These are phyloP conservation scores for Melieria omissa DNA, from an alignment of 2,888 invertebrate species.

Conservation along the genomic window DNA sequence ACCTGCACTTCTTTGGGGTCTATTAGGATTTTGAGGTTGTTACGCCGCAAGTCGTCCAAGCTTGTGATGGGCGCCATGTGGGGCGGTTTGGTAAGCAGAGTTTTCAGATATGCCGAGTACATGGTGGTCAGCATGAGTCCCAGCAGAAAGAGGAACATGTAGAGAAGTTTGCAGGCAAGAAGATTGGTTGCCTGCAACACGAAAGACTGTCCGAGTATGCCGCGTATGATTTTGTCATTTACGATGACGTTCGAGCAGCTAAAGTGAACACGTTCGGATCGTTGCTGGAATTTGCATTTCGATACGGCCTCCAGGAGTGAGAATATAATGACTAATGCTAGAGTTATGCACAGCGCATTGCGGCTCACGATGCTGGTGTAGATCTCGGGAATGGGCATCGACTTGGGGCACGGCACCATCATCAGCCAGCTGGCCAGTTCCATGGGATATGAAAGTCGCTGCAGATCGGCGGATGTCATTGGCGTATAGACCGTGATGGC, in stretches of 20 bases:
- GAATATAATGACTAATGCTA: conserved; percentile 13
- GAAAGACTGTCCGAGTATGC: conserved; percentile 51
- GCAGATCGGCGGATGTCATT: background rate
- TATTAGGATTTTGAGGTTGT: too few species aligned
- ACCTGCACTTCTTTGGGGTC: too few species aligned
- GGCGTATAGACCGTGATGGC: background rate
- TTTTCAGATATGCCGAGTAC: conserved; percentile 50
- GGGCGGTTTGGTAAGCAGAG: conserved; percentile 49
- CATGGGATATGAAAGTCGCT: conserved; percentile 4
- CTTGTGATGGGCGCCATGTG: too few species aligned
- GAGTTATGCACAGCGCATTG: background rate
- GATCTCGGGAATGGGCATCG: conserved; percentile 19
- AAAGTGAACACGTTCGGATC: background rate
- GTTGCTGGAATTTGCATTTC: background rate
- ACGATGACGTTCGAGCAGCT: conserved; percentile 21
- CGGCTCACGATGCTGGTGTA: conserved; percentile 13
- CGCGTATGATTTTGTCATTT: conserved; percentile 48
- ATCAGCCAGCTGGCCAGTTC: conserved; percentile 10
- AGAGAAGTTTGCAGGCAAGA: conserved; percentile 36
- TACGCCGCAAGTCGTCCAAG: too few species aligned
- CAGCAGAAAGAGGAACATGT: conserved; percentile 39
- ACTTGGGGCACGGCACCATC: conserved; percentile 20
- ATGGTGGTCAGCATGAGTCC: conserved; percentile 49
- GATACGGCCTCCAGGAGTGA: conserved; percentile 1
- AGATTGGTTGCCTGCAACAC: conserved; percentile 34